Base-by-base conservation (phyloP, 2,113 vertebrate species). In the Cololabis saira region DNA sequence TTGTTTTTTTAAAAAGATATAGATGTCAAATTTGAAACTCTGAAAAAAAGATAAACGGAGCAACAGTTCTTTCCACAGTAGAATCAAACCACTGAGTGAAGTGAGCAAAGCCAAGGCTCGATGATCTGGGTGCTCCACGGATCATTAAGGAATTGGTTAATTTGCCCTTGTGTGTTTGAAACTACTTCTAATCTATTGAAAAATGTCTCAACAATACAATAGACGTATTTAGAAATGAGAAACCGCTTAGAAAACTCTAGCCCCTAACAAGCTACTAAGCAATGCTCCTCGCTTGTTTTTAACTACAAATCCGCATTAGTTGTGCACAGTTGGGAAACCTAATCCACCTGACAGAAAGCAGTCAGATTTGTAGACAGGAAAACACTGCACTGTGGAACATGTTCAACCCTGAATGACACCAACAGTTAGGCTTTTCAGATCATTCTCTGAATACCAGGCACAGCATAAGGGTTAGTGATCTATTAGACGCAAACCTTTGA, bases 261-360 rank as follows among this genome's bases (percentile, higher is more conserved):
- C 13, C 37, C 40, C 21, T 13, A 13, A 12, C 41, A 64, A 70
- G 37, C 62, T 8, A 50, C n/a, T 22, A 40, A 37, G 16, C 27
- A 7, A 33, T 63, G 61, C n/a, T 48, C 30, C 59, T 40, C 62
- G 44, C 13, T 30, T 17, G 12, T 49, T 1, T 18, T 33, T 49
- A 47, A 41, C 50, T 48, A 45, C 11, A 76, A 81, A 89, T 76
- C 80, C 47, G 21, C 42, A 71, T 86, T 61, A 62, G 33, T 13
- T 63, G 11, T 19, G 61, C 33, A n/a, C 56, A 61, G 42, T 81
- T 83, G 59, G 53, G 78, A 55, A 89, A 86, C 48, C 12, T 90
- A 88, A 93, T 89, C 80, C 74, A 44, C 27, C 44, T 16, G 49
- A n/a, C 12, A 62, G 12, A 47, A 47, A 51, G 56, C 50, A 52